Evolutionary conservation across 2,113 vertebrate genomes (phyloP), one percentile per base, ranked within the genome.

Genomic region (Oreochromis tanganicae): DNA sequence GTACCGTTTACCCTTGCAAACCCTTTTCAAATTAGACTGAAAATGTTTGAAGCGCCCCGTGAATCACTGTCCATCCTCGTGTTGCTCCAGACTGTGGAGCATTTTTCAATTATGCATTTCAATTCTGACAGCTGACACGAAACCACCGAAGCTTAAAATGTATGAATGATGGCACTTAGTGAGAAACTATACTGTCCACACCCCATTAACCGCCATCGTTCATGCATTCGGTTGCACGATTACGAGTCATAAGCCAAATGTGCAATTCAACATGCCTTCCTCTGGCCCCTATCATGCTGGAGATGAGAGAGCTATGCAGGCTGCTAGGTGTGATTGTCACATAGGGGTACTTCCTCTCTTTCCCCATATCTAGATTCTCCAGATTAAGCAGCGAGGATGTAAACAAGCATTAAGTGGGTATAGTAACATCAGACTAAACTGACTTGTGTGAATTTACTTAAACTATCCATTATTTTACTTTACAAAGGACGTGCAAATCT

Each of bases 101-200:
- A 59, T 93, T 95, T 93, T 80, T 90, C 61, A 92, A 95, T 95
- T 92, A 94, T 91, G 88, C 94, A 93, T 96, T 96, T 96, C 91
- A 96, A 95, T 94, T 95, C 91, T 94, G 95, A 92, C 95, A 94
- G 92, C 87, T 90, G 93, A 95, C 89, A 90, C 59, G 9, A 91
- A 94, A 88, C 90, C 88, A 87, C 87, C 10, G 89, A 93, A 84
- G 87, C 93, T 84, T 95, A 89, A 95, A 94, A 85, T 52, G 84
- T 87, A 93, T 95, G 95, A 96, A 92, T 93, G 94, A 95, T 96
- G 94, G 95, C 91, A 95, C 93, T 96, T 95, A 96, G 94, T 92
- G 93, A 95, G 94, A 94, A 94, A 85, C 92, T 88, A 78, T 78
- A 82, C 90, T 87, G 17, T 93, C 89, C 91, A 91, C 93, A 93